These are phyloP conservation scores for Bubo bubo DNA, from an alignment of 2,113 vertebrate genomes.

Conservation along the genomic window DNA sequence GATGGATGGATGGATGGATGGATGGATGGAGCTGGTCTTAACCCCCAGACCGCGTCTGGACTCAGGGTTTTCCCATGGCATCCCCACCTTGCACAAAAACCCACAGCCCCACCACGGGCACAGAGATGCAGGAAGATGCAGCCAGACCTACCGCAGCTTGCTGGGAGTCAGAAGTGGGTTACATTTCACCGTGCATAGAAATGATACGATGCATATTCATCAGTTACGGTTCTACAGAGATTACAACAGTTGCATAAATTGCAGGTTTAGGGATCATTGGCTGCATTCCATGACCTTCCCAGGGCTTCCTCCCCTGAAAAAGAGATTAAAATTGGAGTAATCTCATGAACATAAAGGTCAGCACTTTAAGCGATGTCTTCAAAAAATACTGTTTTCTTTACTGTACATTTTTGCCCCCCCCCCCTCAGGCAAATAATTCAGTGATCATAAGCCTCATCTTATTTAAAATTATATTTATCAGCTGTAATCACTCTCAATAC, in stretches of 20 bases:
- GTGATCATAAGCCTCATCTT: not conserved
- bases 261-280: conserved; percentile 27
- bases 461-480: conserved; percentile 23
- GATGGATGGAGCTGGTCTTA: not conserved
- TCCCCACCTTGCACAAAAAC: not conserved
- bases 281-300: conserved; percentile 25
- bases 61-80: accelerated
- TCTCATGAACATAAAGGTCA: conserved; percentile 6
- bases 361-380: not conserved
- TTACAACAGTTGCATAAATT: conserved; percentile 33
- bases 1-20: not conserved
- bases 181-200: conserved; percentile 16
- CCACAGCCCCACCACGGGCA: not conserved
- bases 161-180: conserved; percentile 54
- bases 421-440: not conserved
- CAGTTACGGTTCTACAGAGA: not conserved
- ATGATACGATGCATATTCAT: conserved; percentile 61
- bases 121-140: not conserved
- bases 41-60: not conserved
- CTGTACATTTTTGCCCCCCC: not conserved
- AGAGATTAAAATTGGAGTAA: not conserved
- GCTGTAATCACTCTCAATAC: not conserved
- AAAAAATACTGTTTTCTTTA: not conserved
- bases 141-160: not conserved
- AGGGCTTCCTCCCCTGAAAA: not conserved